Percentiles rank a stretch among this genome's conserved stretches.
phyloP scores from a whole-genome alignment of 2,113 vertebrate genomes.

The Alosa alosa region DNA sequence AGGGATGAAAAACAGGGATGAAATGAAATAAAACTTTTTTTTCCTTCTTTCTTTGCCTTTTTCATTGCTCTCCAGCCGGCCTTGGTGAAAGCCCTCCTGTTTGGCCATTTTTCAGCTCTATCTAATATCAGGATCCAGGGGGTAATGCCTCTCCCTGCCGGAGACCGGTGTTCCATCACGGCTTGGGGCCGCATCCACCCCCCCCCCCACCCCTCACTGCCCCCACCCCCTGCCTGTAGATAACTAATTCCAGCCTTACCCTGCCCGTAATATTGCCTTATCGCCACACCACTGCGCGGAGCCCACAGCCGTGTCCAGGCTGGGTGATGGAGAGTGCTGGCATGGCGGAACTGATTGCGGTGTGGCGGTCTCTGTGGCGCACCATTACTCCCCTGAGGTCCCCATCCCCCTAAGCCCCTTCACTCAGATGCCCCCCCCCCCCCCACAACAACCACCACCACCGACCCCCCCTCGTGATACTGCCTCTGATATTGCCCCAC shows the following conservation, averaged over 20 bases:
- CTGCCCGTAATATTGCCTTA: constrained; percentile 65
- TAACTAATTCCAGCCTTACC: constrained; percentile 67
- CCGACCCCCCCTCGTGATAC: constrained; percentile 49
- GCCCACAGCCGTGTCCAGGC: constrained; percentile 38
- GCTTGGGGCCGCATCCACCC: constrained; percentile 32
- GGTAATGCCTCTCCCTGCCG: constrained; percentile 26
- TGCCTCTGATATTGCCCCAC: constrained; percentile 61
- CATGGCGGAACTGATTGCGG: constrained; percentile 65
- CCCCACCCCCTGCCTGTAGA: constrained; percentile 40
- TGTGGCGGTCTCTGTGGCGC: constrained; percentile 36
- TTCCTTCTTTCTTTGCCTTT: not conserved
- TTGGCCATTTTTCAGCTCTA: constrained; percentile 29
- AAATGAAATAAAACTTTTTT: constrained; percentile 26
- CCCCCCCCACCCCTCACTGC: constrained; percentile 3
- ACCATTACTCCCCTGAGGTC: constrained; percentile 25
- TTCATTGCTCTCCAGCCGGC: constrained; percentile 6
- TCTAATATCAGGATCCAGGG: constrained; percentile 50
- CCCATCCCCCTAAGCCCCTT: constrained; percentile 16
- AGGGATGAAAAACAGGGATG: not conserved
- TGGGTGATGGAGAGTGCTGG: constrained; percentile 50
- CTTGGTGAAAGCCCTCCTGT: constrained; percentile 20
- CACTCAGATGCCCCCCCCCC: not conserved
- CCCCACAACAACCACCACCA: constrained; percentile 33
- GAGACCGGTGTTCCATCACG: constrained; percentile 51
- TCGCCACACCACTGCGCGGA: constrained; percentile 51